Base-by-base conservation (phyloP, 2,113 vertebrate genomes). In the Erpornis zantholeuca region DNA sequence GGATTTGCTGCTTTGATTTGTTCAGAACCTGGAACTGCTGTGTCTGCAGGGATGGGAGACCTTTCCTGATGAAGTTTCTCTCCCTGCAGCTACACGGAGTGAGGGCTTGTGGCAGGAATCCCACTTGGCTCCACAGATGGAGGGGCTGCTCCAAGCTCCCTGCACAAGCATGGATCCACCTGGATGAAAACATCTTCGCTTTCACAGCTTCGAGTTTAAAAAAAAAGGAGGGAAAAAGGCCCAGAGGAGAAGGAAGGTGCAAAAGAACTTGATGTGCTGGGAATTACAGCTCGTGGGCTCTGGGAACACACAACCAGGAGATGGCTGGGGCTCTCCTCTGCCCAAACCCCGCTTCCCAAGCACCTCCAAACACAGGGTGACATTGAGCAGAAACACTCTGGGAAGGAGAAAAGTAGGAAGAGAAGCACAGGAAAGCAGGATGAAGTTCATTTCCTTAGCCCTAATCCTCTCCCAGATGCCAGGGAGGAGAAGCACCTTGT, bases 1-100 rank as follows among this genome's bases (percentile, higher is more conserved):
- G 87, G 65, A 90, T 81, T 56, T 87, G 73, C 61, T 45, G 59
- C 81, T 92, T 85, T 73, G 85, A 80, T 87, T 90, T 52, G 60
- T 61, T 87, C 29, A 4, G 12, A 40, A 28, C 28, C 42, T 90
- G 54, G 60, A 70, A 8, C n/a, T 40, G 36, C 33, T 40, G 33
- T 3, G 4, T 44, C 10, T 64, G 71, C 47, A 44, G 94, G 85
- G 65, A 63, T 12, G 65, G 10, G 40, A 66, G 40, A 84, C 38
- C 47, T 53, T 64, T 52, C 54, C 75, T 65, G 35, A 19, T 40
- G 15, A 57, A 44, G 81, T 21, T 72, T 18, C 44, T 18, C 57
- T 38, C 53, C 79, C 75, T 29, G 11, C 36, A 85, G 84, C 87
- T 54, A 35, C 71, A 31, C 15, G 4, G 40, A 69, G 24, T 7